Base-by-base conservation (phyloP, 2,888 invertebrate species). In the Luperina testacea region DNA sequence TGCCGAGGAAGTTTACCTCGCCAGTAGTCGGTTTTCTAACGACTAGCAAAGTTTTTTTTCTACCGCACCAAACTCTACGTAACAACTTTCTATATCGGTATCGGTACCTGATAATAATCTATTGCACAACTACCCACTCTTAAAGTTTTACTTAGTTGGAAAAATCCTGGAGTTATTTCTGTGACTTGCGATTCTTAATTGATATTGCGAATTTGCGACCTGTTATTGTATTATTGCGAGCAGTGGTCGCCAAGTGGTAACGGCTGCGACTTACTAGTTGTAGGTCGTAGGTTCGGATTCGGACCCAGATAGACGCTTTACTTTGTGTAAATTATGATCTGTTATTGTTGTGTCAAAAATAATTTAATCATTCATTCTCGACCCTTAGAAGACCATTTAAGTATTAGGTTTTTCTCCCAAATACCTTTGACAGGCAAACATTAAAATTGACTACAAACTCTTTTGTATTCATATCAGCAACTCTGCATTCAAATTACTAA, bases 31-130 rank as follows among this genome's bases (percentile, higher is more conserved):
- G 63, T 75, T 86, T 82, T 83, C 80, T 70, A 87, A 75, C 74
- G 72, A 77, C 74, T 63, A 76, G 38, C 20, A 72, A 72, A 72
- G 70, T 81, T 78, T 81, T 87, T 81, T 88, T 75, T 78, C 63
- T 68, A 57, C 70, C 15, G 70, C 48, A 75, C 64, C 45, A 20
- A 85, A 80, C 81, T 67, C 65, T 45, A 80, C 82, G 88, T 78
- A 89, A 87, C 83, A 77, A 79, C 88, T 83, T 85, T 85, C 82
- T 85, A 82, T 76, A 82, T 83, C 75, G 77, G 75, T 76, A 82
- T 83, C 75, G 77, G 75, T 74, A 68, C 53, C 69, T 74, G 72
- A 81, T 85, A 78, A 80, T 76, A 73, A 75, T 81, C 77, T 77
- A 78, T 83, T 83, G 80, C 83, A 73, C 72, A 79, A 81, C 74